These are phyloP conservation scores for Deroptyus accipitrinus DNA, from an alignment of 2,113 vertebrate genomes.

Conservation along the genomic window DNA sequence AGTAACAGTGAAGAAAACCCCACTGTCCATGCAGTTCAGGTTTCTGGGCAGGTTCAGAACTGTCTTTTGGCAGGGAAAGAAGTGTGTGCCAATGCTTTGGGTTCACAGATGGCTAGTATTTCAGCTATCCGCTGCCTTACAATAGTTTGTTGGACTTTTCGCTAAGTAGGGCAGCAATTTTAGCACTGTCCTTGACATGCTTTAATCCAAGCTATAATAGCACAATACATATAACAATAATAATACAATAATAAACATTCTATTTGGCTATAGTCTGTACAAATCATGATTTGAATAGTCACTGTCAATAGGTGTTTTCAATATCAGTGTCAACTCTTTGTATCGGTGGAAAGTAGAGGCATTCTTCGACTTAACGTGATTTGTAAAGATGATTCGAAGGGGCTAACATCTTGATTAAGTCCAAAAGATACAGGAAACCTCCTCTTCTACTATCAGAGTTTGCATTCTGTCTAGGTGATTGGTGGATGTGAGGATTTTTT, in stretches of 20 bases:
- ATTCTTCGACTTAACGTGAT: background rate
- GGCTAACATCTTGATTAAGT: background rate
- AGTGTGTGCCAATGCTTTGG: background rate
- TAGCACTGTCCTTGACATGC: background rate
- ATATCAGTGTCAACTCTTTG: background rate
- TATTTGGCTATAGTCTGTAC: background rate
- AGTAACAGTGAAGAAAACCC: background rate
- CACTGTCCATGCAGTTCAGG: background rate
- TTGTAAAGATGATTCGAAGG: background rate
- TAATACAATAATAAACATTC: background rate
- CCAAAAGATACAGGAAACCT: background rate
- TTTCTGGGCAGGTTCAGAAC: background rate
- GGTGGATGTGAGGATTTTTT: background rate
- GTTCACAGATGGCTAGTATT: background rate
- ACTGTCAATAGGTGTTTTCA: background rate
- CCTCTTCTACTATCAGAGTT: background rate
- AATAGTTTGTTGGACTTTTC: background rate
- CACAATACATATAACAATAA: background rate
- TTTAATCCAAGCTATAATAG: background rate
- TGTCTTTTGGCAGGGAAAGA: background rate
- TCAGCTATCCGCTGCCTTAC: background rate
- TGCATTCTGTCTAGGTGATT: background rate
- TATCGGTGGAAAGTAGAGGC: background rate
- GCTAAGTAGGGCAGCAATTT: background rate
- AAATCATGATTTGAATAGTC: background rate